Conservation (phyloP, 1,140 invertebrate genomes). For the Drosophila athabasca region DNA sequence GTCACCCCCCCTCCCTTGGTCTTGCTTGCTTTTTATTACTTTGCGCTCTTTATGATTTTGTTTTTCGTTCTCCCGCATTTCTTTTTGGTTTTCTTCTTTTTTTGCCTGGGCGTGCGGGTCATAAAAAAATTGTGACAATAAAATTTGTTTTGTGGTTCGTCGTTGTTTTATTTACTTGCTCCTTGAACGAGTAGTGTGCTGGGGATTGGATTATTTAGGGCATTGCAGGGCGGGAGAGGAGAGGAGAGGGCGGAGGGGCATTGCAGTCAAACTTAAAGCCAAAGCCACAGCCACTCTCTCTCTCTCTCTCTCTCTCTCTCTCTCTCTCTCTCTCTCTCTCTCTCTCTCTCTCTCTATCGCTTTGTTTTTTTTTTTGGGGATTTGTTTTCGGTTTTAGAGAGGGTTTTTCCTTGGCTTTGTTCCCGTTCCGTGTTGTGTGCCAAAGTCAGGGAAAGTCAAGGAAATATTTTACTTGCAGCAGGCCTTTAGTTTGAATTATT, state of each 20-base stretch:
- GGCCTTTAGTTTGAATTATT: slow-evolving; percentile 22
- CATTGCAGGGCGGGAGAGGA: slow-evolving; percentile 1
- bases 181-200: slow-evolving; percentile 28
- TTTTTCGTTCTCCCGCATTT: slow-evolving; percentile 31
- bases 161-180: slow-evolving; percentile 48
- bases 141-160: slow-evolving; percentile 58
- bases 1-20: slow-evolving; percentile 6
- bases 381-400: slow-evolving; percentile 4
- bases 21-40: slow-evolving; percentile 36
- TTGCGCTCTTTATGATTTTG: slow-evolving; percentile 45
- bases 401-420: slow-evolving; percentile 5
- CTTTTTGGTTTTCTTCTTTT: slow-evolving; percentile 51
- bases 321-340: too few species aligned
- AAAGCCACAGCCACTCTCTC: not conserved
- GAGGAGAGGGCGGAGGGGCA: not conserved
- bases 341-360: too few species aligned
- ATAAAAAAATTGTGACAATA: slow-evolving; percentile 69
- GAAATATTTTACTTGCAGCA: not conserved
- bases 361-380: slow-evolving; percentile 16
- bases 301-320: too few species aligned
- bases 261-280: slow-evolving; percentile 28
- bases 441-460: slow-evolving; percentile 36
- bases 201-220: too few species aligned
- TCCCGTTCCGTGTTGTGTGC: slow-evolving; percentile 10
- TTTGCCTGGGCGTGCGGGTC: slow-evolving; percentile 43